Conservation (phyloP, 2,888 invertebrate species). For the Pterostichus madidus region DNA sequence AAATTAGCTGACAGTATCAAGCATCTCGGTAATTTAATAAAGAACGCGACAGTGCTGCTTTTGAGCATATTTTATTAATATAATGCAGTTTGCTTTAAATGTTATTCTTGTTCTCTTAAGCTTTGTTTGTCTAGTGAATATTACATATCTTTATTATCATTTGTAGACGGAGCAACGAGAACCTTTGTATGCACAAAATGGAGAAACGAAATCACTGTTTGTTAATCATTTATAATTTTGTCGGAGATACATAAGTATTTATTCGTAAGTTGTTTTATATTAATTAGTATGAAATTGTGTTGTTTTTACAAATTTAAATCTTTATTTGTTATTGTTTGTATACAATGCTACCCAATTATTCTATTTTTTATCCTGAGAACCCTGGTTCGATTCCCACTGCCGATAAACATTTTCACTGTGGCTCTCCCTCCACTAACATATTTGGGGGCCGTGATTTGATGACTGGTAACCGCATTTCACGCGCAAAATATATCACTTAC, state of each 20-base stretch:
- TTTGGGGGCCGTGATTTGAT: too few species aligned
- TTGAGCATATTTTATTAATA: slow-evolving; percentile 39
- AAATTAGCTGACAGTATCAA: slow-evolving; percentile 41
- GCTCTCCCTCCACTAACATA: too few species aligned
- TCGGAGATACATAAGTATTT: not conserved
- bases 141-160: slow-evolving; percentile 12
- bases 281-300: too few species aligned
- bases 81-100: slow-evolving; percentile 25
- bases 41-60: slow-evolving; percentile 20
- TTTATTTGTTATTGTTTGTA: too few species aligned
- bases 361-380: too few species aligned
- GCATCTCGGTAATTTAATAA: slow-evolving; percentile 32
- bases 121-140: slow-evolving; percentile 13
- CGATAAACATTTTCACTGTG: too few species aligned
- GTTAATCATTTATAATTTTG: not conserved
- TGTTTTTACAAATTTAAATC: too few species aligned
- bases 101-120: slow-evolving; percentile 18
- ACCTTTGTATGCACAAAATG: slow-evolving; percentile 6
- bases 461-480: too few species aligned
- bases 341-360: too few species aligned
- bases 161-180: not conserved
- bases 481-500: too few species aligned
- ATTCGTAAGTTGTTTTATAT: not conserved
- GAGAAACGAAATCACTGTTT: not conserved
- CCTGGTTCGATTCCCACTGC: too few species aligned